Evolutionary conservation across 1,140 invertebrate species (phyloP).

Genomic region (Chionoecetes opilio): DNA sequence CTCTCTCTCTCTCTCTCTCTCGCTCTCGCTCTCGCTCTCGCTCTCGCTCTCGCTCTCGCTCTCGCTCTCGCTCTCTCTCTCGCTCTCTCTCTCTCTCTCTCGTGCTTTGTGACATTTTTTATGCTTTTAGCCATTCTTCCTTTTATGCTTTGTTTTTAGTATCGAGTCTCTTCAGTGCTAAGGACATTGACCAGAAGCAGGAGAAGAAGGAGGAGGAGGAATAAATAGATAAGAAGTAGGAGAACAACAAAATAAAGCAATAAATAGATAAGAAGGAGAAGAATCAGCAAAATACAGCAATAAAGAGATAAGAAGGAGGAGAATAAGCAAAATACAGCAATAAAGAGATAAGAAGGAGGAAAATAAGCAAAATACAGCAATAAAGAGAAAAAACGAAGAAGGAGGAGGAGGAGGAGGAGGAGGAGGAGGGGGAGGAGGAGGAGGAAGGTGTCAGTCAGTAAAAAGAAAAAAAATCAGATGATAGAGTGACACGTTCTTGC

Average conservation of each 20-base stretch:
- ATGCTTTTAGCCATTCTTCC: background rate
- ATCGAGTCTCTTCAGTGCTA: background rate
- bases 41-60: background rate
- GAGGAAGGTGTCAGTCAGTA: too few relatives aligned
- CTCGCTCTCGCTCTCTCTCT: background rate
- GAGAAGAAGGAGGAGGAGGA: background rate
- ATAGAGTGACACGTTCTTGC: too few relatives aligned
- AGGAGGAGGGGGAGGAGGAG: too few relatives aligned
- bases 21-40: background rate
- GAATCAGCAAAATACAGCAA: background rate
- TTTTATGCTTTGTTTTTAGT: background rate
- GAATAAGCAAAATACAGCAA: background rate
- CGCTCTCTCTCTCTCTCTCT: background rate
- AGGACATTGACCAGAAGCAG: background rate
- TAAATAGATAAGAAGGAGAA: background rate
- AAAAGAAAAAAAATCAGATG: too few relatives aligned
- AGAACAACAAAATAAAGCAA: background rate
- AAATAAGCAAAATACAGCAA: background rate
- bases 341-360: background rate
- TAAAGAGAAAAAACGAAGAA: too few relatives aligned
- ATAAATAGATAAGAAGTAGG: background rate
- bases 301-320: background rate
- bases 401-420: background rate
- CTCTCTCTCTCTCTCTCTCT: conserved; percentile 8
- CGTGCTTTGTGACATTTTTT: background rate